These are phyloP conservation scores for Bombus superbus DNA, from an alignment of 1,140 invertebrate species.

Conservation along the genomic window DNA sequence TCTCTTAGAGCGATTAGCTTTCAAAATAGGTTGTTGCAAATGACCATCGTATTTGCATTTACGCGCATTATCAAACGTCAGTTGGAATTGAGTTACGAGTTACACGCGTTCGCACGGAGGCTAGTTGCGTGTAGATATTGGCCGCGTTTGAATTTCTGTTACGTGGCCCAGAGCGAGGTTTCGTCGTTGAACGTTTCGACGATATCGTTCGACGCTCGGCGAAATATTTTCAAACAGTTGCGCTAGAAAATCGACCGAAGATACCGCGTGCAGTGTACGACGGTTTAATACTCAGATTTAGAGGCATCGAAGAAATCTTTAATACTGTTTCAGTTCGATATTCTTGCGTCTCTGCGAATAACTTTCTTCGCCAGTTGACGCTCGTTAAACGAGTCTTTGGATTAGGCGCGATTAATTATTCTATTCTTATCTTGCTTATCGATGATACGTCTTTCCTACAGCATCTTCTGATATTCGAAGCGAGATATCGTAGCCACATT, in stretches of 20 bases:
- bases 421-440: no score
- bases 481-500: no score
- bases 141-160: not conserved
- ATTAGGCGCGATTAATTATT: no score
- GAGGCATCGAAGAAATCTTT: not conserved
- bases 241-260: not conserved
- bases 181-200: not conserved
- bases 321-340: not conserved
- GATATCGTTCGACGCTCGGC: not conserved
- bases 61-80: not conserved
- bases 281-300: no score
- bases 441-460: no score
- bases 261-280: not conserved
- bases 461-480: no score
- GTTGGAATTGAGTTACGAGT: not conserved
- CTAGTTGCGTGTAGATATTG: not conserved
- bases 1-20: not conserved
- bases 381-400: no score
- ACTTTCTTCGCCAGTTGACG: not conserved
- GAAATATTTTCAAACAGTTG: not conserved
- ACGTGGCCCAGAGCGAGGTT: not conserved
- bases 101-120: not conserved
- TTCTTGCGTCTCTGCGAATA: not conserved
- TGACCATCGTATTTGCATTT: not conserved
- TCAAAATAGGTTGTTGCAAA: not conserved